These are phyloP conservation scores for Leptocoma aspasia DNA, from an alignment of 2,113 vertebrate genomes.

Conservation along the genomic window DNA sequence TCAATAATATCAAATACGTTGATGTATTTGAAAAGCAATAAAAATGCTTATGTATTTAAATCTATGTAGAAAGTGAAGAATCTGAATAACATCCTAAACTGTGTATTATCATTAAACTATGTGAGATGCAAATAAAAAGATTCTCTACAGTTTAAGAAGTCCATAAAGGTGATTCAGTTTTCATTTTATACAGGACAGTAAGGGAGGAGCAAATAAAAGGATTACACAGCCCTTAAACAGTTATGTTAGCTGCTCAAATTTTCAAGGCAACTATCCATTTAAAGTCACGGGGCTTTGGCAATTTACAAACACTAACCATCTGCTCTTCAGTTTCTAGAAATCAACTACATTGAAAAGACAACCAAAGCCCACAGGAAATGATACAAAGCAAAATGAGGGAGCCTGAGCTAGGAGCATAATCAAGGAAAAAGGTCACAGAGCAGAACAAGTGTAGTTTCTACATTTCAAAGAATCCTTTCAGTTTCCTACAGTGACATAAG, in stretches of 20 bases:
- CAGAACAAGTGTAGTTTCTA: background rate
- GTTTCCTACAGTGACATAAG: background rate
- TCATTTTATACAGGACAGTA: background rate
- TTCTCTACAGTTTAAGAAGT: background rate
- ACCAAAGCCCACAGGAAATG: background rate
- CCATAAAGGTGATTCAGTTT: background rate
- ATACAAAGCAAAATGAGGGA: background rate
- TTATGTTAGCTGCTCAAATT: background rate
- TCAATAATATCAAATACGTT: background rate
- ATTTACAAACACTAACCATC: constrained; percentile 54
- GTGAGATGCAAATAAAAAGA: background rate
- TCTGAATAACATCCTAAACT: background rate
- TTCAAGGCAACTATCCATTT: constrained; percentile 2
- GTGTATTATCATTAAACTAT: background rate
- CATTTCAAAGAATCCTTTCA: background rate
- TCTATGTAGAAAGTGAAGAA: background rate
- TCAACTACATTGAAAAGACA: background rate
- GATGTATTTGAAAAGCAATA: background rate
- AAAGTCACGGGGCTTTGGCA: background rate
- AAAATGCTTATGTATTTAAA: background rate
- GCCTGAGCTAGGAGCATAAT: background rate
- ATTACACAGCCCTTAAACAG: background rate
- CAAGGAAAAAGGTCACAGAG: background rate
- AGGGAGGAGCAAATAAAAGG: background rate
- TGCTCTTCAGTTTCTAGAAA: constrained; percentile 11